Conservation (phyloP, 1,140 invertebrate genomes). For the Drosophila subpulchrella region DNA sequence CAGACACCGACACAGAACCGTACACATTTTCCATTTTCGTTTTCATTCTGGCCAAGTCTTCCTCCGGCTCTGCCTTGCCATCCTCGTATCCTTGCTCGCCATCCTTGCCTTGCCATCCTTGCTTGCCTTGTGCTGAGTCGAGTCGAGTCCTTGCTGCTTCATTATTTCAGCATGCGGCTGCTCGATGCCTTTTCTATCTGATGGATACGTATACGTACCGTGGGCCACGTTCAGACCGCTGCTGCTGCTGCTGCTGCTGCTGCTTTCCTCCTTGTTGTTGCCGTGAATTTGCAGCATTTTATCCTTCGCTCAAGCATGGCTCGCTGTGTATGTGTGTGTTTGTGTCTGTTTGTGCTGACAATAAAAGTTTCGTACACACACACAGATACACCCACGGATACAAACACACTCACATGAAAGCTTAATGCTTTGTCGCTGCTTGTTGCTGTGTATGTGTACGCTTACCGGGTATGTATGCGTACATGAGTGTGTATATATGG, state of each 20-base stretch:
- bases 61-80: conserved; percentile 22
- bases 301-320: conserved; percentile 72
- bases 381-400: conserved; percentile 34
- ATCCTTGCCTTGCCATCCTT: conserved; percentile 12
- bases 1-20: conserved; percentile 46
- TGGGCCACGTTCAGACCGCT: conserved; percentile 53
- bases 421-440: conserved; percentile 66
- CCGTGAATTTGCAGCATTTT: conserved; percentile 81
- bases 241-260: conserved; percentile 19
- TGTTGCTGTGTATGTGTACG: conserved; percentile 32
- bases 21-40: conserved; percentile 79
- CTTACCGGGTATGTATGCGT: conserved; percentile 48
- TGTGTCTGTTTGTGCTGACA: conserved; percentile 80
- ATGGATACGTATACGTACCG: conserved; percentile 82
- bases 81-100: conserved; percentile 38
- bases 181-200: conserved; percentile 82
- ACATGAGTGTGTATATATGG: conserved; percentile 37
- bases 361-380: conserved; percentile 77
- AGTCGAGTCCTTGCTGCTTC: conserved; percentile 81
- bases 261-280: conserved; percentile 56
- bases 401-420: conserved; percentile 64
- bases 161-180: conserved; percentile 80
- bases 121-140: conserved; percentile 47
- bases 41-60: conserved; percentile 75
- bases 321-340: conserved; percentile 36